phyloP scores from a whole-genome alignment of 2,888 invertebrate species.

The Tachystola acroxantha region DNA sequence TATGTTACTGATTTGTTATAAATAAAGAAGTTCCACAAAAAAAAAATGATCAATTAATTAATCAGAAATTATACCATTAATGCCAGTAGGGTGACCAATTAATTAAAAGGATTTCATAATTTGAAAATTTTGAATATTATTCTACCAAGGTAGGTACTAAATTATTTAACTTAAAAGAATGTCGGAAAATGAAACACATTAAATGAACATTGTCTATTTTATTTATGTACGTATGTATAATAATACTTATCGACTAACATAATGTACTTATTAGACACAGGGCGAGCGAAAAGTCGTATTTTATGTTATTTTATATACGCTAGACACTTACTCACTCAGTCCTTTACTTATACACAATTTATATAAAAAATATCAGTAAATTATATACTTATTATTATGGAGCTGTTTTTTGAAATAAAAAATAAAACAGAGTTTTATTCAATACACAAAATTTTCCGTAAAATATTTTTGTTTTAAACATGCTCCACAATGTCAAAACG shows the following conservation, averaged over 20 bases:
- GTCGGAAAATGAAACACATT: slow-evolving; percentile 46
- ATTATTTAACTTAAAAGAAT: too few relatives aligned
- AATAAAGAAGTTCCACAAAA: too few relatives aligned
- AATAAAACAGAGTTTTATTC: not conserved
- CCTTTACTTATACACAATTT: slow-evolving; percentile 33
- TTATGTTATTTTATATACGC: slow-evolving; percentile 20
- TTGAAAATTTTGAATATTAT: too few relatives aligned
- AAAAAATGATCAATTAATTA: too few relatives aligned
- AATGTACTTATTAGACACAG: slow-evolving; percentile 39
- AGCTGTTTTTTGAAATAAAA: not conserved
- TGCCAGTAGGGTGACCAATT: too few relatives aligned
- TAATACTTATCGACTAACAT: slow-evolving; percentile 58
- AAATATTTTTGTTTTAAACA: too few relatives aligned
- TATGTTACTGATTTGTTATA: too few relatives aligned
- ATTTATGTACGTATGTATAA: slow-evolving; percentile 56
- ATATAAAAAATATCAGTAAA: slow-evolving; percentile 8
- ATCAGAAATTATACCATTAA: too few relatives aligned
- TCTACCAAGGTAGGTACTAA: too few relatives aligned
- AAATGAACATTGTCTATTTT: slow-evolving; percentile 71
- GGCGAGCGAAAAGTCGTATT: slow-evolving; percentile 30
- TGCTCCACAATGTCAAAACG: not conserved
- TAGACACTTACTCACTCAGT: slow-evolving; percentile 43
- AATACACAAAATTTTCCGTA: too few relatives aligned
- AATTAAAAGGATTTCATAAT: too few relatives aligned
- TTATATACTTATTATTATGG: not conserved